These are phyloP conservation scores for Eurypyga helias DNA, from an alignment of 2,113 vertebrate species.

Conservation along the genomic window DNA sequence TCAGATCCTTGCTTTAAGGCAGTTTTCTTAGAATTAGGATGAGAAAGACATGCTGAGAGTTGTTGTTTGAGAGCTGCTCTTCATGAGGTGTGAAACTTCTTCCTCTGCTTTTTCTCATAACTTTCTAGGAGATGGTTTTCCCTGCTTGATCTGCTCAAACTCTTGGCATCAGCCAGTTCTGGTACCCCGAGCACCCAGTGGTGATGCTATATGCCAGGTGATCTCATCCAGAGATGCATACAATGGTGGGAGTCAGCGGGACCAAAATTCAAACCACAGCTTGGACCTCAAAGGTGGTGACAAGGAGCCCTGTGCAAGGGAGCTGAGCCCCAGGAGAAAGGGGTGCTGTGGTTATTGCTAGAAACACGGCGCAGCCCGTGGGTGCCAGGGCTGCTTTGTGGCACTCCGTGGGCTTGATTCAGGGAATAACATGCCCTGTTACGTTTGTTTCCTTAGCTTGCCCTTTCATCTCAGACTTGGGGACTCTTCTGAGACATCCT, in stretches of 20 bases:
- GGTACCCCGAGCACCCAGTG: rapidly evolving
- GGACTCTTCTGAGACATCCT: neutral
- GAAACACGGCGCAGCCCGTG: neutral
- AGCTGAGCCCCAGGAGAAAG: neutral
- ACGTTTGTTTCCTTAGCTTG: neutral
- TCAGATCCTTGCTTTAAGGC: neutral
- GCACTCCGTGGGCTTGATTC: neutral
- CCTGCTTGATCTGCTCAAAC: neutral
- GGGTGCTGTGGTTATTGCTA: neutral
- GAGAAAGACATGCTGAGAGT: neutral
- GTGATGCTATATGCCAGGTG: neutral
- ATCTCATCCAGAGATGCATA: neutral
- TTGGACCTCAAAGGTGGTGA: neutral
- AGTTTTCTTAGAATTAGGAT: neutral
- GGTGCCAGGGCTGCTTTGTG: neutral
- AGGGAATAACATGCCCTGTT: neutral
- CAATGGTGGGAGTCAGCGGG: neutral
- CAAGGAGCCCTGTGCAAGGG: rapidly evolving
- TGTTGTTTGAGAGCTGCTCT: neutral
- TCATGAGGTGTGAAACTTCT: neutral
- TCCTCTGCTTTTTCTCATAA: neutral
- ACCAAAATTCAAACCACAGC: rapidly evolving
- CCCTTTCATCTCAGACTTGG: neutral
- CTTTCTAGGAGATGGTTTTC: neutral
- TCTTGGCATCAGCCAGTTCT: neutral